These are phyloP conservation scores for Bombycilla garrulus DNA, from an alignment of 2,113 vertebrate species.

Conservation along the genomic window DNA sequence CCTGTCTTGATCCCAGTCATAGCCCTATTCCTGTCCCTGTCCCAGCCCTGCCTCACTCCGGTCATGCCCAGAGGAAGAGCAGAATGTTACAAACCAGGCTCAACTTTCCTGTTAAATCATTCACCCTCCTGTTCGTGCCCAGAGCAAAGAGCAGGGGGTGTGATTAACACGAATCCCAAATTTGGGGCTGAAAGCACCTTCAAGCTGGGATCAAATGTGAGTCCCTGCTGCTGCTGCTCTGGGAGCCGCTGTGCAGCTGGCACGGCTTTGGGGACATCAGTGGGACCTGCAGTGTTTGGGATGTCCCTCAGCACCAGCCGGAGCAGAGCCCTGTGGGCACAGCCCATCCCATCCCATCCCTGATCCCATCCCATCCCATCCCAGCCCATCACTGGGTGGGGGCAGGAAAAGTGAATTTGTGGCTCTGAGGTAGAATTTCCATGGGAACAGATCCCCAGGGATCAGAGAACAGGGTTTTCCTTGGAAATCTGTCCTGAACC, in stretches of 20 bases:
- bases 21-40: background rate
- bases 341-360: too few species aligned
- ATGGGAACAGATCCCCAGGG: background rate
- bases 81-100: too few species aligned
- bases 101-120: too few species aligned
- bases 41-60: background rate
- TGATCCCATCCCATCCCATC: background rate
- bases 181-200: background rate
- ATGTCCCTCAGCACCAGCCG: fast-evolving
- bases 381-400: too few species aligned
- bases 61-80: background rate
- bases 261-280: background rate
- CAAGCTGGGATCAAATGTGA: background rate
- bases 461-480: background rate
- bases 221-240: background rate
- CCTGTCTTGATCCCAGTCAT: fast-evolving
- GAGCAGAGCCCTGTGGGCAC: background rate
- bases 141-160: background rate
- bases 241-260: background rate
- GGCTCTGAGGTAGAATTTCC: background rate
- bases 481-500: background rate
- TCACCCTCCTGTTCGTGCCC: too few species aligned
- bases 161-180: background rate
- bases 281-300: background rate
- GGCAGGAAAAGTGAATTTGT: background rate